Percentiles rank a stretch among this genome's conserved stretches.
These are phyloP conservation scores for Acheta domesticus DNA, from an alignment of 2,888 invertebrate genomes.

Conservation along the genomic window DNA sequence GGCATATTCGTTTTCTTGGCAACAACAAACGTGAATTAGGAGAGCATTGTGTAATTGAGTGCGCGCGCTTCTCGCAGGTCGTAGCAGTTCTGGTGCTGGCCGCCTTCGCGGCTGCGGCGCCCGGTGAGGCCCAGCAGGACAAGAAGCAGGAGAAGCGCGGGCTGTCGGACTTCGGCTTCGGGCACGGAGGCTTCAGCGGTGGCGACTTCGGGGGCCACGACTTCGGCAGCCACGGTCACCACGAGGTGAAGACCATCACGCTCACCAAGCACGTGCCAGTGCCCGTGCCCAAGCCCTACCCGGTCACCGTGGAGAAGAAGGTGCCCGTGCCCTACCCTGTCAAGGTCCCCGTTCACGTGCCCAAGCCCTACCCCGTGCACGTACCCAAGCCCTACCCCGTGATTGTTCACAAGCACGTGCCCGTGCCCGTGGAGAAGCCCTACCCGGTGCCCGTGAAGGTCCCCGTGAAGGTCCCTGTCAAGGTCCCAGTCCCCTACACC, in stretches of 20 bases:
- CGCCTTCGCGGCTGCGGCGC: neutral
- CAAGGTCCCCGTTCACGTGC: conserved; percentile 48
- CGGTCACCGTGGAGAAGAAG: conserved; percentile 44
- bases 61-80: neutral
- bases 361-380: conserved; percentile 60
- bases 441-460: conserved; percentile 55
- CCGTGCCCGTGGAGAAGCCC: conserved; percentile 47
- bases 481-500: conserved; percentile 49
- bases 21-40: too few relatives aligned
- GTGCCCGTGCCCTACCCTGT: conserved; percentile 32
- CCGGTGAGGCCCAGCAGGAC: neutral
- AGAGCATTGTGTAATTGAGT: too few relatives aligned
- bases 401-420: conserved; percentile 41
- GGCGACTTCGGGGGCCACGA: neutral
- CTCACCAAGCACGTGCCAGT: conserved; percentile 49
- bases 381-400: conserved; percentile 50
- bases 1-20: too few relatives aligned
- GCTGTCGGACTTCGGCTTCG: neutral
- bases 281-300: conserved; percentile 50
- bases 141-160: conserved; percentile 6
- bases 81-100: conserved; percentile 6
- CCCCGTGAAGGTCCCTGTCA: conserved; percentile 43
- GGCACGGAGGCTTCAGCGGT: neutral
- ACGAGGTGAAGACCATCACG: conserved; percentile 30
- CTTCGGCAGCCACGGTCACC: conserved; percentile 21